Base-by-base conservation (phyloP, 2,113 vertebrate species). In the Etia nguti region DNA sequence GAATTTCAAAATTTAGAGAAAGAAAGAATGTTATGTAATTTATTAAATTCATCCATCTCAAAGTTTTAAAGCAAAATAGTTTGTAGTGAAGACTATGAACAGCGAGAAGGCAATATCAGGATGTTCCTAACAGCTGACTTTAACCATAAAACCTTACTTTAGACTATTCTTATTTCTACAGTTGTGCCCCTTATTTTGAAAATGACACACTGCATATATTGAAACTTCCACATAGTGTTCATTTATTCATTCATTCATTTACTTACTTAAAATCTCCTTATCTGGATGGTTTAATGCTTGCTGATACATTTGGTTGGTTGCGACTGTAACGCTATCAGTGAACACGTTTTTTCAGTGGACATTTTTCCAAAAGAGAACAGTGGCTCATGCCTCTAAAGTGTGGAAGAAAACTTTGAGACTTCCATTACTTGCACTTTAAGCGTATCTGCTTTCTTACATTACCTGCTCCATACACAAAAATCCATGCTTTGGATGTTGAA, bases 161-260 rank as follows among this genome's bases (percentile, higher is more conserved):
- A 50, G 4, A 31, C 43, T 11, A 18, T 8, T 4, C 50, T 52
- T 9, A 4, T 75, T 50, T 75, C 70, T 75, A 26, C 22, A 73
- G 41, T 48, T 73, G 41, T 46, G 22, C 18, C 38, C 22, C 13
- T 18, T 73, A 48, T 50, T 50, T 75, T 75, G 70, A 75, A 18
- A 48, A 22, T 29, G 43, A 29, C 43, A 46, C 16, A 8, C 24
- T 31, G 43, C 24, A 50, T 11, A 75, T 12, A 46, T 50, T 50
- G 24, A 24, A 6, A 0, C 22, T 26, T 46, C 15, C 13, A 73
- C 13, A 4, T 73, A 29, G 41, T 43, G 8, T 48, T 3, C 6
- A 31, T 77, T 65, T 0, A 65, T 77, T 48, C 3, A 73, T 50
- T 48, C 0, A 7, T 75, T 75, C 3, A 29, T 75, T 11, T 12